Percentiles rank a stretch among this genome's conserved stretches.
Evolutionary conservation across 2,888 invertebrate species (phyloP).

Genomic region (Lymantria dispar): DNA sequence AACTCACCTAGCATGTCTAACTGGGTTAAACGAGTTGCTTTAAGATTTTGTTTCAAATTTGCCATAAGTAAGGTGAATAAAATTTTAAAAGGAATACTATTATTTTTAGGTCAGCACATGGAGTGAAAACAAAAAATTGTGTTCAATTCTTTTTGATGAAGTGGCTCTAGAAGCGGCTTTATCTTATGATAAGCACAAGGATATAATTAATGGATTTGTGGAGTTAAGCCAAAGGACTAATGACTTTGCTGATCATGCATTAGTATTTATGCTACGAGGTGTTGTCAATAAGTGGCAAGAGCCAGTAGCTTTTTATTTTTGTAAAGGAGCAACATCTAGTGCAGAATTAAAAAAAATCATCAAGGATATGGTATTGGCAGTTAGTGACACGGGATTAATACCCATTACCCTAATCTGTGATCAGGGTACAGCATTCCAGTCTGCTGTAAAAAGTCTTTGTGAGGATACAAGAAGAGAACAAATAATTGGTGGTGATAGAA

Average conservation of each 20-base stretch:
- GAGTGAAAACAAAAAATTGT: not conserved
- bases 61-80: not conserved
- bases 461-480: not conserved
- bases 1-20: too few species aligned
- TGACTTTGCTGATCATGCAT: constrained; percentile 8
- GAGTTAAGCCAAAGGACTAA: not conserved
- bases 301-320: constrained; percentile 6
- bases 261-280: constrained; percentile 7
- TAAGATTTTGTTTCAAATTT: too few species aligned
- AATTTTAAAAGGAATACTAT: not conserved
- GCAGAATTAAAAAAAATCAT: not conserved
- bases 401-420: not conserved
- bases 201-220: constrained; percentile 4
- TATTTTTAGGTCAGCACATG: not conserved
- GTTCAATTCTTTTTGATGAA: constrained; percentile 1
- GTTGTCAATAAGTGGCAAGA: constrained; percentile 6
- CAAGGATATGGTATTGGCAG: not conserved
- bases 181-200: not conserved
- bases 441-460: not conserved
- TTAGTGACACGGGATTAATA: not conserved
- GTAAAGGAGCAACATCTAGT: constrained; percentile 1
- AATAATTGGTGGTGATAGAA: not conserved
- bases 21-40: too few species aligned
- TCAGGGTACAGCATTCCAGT: constrained; percentile 3
- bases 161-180: not conserved